phyloP scores from a whole-genome alignment of 2,888 invertebrate genomes.

The Argynnis bischoffii region DNA sequence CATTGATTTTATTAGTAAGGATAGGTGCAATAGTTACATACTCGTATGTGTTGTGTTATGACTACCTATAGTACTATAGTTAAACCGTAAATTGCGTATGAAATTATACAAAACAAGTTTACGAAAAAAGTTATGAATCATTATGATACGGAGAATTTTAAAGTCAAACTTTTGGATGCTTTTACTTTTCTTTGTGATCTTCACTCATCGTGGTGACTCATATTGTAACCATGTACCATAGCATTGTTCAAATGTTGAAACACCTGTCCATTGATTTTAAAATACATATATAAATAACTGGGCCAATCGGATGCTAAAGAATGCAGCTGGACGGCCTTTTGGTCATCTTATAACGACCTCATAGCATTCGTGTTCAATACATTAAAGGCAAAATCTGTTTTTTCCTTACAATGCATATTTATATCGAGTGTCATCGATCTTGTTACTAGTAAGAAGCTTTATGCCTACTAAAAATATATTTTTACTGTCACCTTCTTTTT shows the following conservation, averaged over 20 bases:
- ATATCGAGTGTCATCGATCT: conserved; percentile 31
- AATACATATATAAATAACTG: conserved; percentile 37
- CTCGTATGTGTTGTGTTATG: too few species aligned
- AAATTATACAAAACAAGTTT: too few species aligned
- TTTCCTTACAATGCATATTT: conserved; percentile 33
- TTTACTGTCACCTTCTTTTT: not conserved
- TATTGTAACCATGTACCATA: conserved; percentile 4
- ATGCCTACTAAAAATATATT: conserved; percentile 6
- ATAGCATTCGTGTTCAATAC: conserved; percentile 35
- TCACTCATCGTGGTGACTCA: conserved; percentile 24
- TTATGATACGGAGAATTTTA: not conserved
- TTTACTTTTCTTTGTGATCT: conserved; percentile 6
- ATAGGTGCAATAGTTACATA: too few species aligned
- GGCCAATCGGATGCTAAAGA: conserved; percentile 43
- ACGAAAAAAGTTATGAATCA: not conserved
- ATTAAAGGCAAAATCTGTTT: conserved; percentile 40
- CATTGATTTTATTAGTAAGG: too few species aligned
- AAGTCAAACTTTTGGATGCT: not conserved
- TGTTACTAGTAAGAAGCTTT: not conserved
- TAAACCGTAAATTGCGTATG: too few species aligned
- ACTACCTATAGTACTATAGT: too few species aligned
- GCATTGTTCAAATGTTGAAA: conserved; percentile 32
- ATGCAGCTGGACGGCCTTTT: conserved; percentile 41
- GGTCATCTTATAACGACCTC: conserved; percentile 35
- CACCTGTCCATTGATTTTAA: conserved; percentile 44